Percentiles rank a stretch among this genome's conserved stretches.
Conservation (phyloP, 2,113 vertebrate species). For the Leptocoma aspasia region DNA sequence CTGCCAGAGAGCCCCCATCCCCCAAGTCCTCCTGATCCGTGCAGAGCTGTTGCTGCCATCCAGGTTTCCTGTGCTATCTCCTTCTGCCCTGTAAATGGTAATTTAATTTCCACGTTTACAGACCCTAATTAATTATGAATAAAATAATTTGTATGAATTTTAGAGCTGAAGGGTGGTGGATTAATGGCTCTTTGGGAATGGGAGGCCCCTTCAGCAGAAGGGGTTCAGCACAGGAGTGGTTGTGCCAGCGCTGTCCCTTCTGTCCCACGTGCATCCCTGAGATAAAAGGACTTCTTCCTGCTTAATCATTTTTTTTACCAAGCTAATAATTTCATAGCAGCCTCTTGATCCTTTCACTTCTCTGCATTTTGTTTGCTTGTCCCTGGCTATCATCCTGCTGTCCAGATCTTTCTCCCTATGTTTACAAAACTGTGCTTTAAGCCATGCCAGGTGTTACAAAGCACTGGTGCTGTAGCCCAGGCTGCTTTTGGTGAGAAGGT, state of each 20-base stretch:
- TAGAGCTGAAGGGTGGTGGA: background rate
- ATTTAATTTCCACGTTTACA: slow-evolving; percentile 39
- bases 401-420: background rate
- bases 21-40: background rate
- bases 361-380: background rate
- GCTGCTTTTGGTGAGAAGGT: background rate
- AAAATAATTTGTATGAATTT: background rate
- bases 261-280: background rate
- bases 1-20: background rate
- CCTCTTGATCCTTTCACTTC: background rate
- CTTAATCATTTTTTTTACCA: background rate
- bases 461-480: background rate
- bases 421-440: background rate
- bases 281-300: background rate
- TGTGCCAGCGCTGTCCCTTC: background rate
- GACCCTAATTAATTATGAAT: slow-evolving; percentile 11
- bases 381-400: background rate
- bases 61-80: background rate
- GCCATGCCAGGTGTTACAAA: background rate
- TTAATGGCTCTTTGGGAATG: background rate
- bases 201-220: background rate
- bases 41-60: background rate
- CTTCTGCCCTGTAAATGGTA: background rate
- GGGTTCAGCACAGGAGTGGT: background rate
- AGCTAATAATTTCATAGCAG: background rate